phyloP scores from a whole-genome alignment of 2,888 invertebrate genomes.

The Dilophus febrilis region DNA sequence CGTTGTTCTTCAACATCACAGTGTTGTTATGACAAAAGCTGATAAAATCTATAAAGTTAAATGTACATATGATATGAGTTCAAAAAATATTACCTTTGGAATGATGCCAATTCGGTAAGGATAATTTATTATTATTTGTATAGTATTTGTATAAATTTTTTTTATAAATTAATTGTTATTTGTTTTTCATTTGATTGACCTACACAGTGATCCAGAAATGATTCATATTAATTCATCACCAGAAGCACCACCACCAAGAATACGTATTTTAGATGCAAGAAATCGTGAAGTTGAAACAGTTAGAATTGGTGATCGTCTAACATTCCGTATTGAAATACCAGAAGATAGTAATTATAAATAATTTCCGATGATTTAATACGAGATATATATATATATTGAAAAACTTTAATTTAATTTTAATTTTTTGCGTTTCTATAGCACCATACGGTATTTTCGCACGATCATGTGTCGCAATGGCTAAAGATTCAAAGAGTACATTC shows the following conservation, averaged over 20 bases:
- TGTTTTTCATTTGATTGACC: conserved; percentile 2
- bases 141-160: too few species aligned
- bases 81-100: conserved; percentile 90
- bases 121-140: neutral
- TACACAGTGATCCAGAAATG: conserved; percentile 76
- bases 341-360: conserved; percentile 65
- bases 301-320: conserved; percentile 83
- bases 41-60: conserved; percentile 94
- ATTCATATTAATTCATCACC: conserved; percentile 90
- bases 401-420: neutral
- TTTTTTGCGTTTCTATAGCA: conserved; percentile 40
- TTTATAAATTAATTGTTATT: neutral
- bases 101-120: conserved; percentile 85
- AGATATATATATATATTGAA: neutral
- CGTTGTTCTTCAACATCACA: conserved; percentile 85
- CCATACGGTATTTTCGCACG: conserved; percentile 91
- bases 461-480: conserved; percentile 93
- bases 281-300: conserved; percentile 85
- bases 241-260: conserved; percentile 85
- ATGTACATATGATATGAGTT: conserved; percentile 91
- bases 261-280: conserved; percentile 74
- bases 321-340: conserved; percentile 90
- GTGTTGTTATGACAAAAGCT: conserved; percentile 90
- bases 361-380: too few species aligned
- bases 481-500: conserved; percentile 89